phyloP scores from a whole-genome alignment of 2,797 vertebrate genomes.

The Ctenopoma multispine region DNA sequence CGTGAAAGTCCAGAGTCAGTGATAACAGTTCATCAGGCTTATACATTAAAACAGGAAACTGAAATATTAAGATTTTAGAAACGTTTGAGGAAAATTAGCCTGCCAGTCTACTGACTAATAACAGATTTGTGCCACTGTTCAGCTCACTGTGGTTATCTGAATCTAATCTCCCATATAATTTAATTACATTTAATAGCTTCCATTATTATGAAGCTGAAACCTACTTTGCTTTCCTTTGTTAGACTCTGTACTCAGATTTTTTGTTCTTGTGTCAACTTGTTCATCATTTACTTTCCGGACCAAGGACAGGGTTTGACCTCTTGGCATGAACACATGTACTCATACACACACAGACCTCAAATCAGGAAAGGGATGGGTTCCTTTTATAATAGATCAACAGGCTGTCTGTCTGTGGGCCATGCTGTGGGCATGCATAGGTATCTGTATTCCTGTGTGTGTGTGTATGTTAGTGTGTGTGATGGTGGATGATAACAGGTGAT shows the following conservation, averaged over 20 bases:
- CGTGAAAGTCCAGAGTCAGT: neutral
- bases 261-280: neutral
- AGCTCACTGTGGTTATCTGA: neutral
- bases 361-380: slow-evolving; percentile 61
- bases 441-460: slow-evolving; percentile 1
- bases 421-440: neutral
- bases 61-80: neutral
- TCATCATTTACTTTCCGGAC: slow-evolving; percentile 3
- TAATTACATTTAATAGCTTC: slow-evolving; percentile 10
- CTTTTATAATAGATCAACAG: slow-evolving; percentile 52
- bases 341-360: slow-evolving; percentile 20
- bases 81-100: neutral
- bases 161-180: slow-evolving; percentile 26
- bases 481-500: slow-evolving; percentile 51
- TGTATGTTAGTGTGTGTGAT: slow-evolving; percentile 12
- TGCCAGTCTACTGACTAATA: neutral
- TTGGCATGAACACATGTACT: slow-evolving; percentile 1
- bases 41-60: neutral
- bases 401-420: neutral
- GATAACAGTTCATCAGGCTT: neutral
- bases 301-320: slow-evolving; percentile 35
- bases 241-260: neutral
- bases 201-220: neutral
- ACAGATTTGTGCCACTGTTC: slow-evolving; percentile 2
- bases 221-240: slow-evolving; percentile 5